phyloP scores from a whole-genome alignment of 2,797 vertebrate genomes.

The Anniella stebbinsi region DNA sequence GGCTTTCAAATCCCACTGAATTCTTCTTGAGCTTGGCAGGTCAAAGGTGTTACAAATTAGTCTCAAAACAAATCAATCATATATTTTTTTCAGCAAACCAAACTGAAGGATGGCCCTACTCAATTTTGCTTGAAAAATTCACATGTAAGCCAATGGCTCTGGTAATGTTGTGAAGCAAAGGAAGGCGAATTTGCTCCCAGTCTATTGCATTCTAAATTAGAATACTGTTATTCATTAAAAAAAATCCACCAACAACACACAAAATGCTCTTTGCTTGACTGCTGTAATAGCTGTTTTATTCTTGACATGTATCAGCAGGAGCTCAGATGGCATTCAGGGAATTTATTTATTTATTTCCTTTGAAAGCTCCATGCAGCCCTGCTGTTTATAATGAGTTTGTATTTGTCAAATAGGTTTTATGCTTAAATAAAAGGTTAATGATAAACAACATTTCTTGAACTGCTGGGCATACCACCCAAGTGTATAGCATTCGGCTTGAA shows the following conservation, averaged over 20 bases:
- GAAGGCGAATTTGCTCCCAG: not conserved
- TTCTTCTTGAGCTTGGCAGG: not conserved
- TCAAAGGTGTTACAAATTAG: constrained; percentile 21
- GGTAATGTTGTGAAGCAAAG: not conserved
- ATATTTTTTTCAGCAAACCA: not conserved
- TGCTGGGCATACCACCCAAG: constrained; percentile 33
- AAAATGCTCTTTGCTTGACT: constrained; percentile 56
- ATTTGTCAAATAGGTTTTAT: constrained; percentile 69
- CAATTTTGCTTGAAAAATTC: not conserved
- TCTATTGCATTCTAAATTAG: constrained; percentile 51
- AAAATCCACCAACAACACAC: not conserved
- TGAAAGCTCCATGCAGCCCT: constrained; percentile 53
- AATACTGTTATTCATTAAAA: constrained; percentile 46
- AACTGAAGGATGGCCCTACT: constrained; percentile 3
- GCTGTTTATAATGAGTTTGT: constrained; percentile 65
- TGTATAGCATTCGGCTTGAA: constrained; percentile 48
- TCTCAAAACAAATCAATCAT: not conserved
- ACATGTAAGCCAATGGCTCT: not conserved
- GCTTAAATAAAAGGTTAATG: constrained; percentile 71
- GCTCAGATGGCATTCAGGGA: constrained; percentile 56
- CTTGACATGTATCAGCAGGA: constrained; percentile 55
- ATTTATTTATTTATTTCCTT: constrained; percentile 54
- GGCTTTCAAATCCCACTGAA: not conserved
- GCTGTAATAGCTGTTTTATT: constrained; percentile 56
- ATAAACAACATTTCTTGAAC: constrained; percentile 58